Conservation (phyloP, 2,113 vertebrate genomes). For the Corvus hawaiiensis region DNA sequence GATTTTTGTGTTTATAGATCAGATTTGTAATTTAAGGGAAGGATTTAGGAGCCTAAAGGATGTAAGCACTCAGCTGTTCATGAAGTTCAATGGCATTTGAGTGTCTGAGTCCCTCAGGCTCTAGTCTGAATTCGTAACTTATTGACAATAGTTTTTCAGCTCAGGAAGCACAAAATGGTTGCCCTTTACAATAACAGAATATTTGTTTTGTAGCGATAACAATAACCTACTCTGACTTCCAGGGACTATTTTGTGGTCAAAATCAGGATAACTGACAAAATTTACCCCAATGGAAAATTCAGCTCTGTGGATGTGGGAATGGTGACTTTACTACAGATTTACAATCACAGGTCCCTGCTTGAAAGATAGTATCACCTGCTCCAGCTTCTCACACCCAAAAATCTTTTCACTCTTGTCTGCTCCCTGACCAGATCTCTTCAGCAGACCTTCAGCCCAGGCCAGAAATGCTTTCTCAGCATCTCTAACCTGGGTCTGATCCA, state of each 20-base stretch:
- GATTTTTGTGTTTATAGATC: conserved; percentile 21
- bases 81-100: conserved; percentile 52
- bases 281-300: not conserved
- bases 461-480: not conserved
- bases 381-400: not conserved
- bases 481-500: not conserved
- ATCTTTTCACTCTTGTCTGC: not conserved
- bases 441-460: not conserved
- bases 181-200: not conserved
- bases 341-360: not conserved
- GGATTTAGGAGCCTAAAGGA: conserved; percentile 19
- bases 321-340: not conserved
- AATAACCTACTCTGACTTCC: not conserved
- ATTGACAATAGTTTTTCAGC: conserved; percentile 5
- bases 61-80: conserved; percentile 22
- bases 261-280: not conserved
- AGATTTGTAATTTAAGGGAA: conserved; percentile 18
- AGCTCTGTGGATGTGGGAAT: not conserved
- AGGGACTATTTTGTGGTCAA: not conserved
- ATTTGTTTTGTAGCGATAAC: not conserved
- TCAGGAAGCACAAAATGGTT: conserved; percentile 42
- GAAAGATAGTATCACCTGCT: not conserved
- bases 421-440: not conserved
- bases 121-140: not conserved
- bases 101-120: conserved; percentile 18